phyloP scores from a whole-genome alignment of 2,888 invertebrate species.

The Keiferia lycopersicella region DNA sequence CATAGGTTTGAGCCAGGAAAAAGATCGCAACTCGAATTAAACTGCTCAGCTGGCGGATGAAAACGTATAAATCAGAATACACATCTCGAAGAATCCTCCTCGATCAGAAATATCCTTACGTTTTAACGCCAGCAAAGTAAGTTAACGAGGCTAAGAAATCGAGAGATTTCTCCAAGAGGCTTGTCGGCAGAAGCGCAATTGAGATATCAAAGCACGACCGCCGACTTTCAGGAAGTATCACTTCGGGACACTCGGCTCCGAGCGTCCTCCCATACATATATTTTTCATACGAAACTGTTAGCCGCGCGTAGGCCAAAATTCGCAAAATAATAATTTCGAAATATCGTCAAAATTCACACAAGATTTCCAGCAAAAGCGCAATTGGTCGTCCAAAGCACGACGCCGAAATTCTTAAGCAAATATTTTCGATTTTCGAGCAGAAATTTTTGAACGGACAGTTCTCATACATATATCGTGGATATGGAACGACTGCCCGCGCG shows the following conservation, averaged over 20 bases:
- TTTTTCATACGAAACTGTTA: background rate
- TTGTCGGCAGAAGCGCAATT: conserved; percentile 1
- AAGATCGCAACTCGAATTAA: too few species aligned
- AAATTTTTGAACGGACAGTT: too few species aligned
- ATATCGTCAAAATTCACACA: too few species aligned
- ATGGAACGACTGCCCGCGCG: background rate
- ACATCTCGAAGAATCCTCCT: background rate
- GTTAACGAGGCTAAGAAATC: background rate
- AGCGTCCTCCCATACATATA: background rate
- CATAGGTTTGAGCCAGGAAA: too few species aligned
- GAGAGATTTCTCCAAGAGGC: background rate
- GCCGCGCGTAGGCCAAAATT: background rate
- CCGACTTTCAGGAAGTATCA: background rate
- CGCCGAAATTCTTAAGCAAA: too few species aligned
- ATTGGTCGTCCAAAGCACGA: too few species aligned
- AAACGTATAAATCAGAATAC: background rate
- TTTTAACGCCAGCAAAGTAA: background rate
- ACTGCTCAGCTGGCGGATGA: background rate
- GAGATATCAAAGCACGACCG: background rate
- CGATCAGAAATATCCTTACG: conserved; percentile 9
- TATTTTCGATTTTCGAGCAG: too few species aligned
- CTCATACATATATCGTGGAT: background rate
- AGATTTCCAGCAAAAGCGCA: too few species aligned
- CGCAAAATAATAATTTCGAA: too few species aligned
- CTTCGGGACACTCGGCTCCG: background rate